Base-by-base conservation (phyloP, 2,888 invertebrate species). In the Dolomedes plantarius region DNA sequence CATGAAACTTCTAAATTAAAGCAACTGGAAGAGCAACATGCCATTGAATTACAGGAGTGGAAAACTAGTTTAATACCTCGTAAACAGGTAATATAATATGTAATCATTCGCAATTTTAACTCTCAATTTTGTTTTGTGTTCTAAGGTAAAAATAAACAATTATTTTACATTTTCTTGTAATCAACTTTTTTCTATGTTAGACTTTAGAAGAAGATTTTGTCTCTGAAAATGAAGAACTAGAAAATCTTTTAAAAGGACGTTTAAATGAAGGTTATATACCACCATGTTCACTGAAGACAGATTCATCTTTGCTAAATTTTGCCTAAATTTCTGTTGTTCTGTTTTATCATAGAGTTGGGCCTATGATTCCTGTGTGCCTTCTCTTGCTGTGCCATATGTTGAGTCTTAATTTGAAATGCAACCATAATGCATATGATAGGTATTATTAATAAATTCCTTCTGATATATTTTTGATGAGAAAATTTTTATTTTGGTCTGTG, bases 1-100 rank as follows among this genome's bases (percentile, higher is more conserved):
- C 97, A 98, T 91, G 99, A 99, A 93, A 95, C 96, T 71, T 94
- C 95, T 92, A 99, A 98, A 92, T 93, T 98, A 90, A 95, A 96
- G 91, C 95, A 97, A 89, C 94, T 97, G 89, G 98, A 99, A 91
- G 98, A 98, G 90, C 93, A 96, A 5, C 96, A 98, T 91, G 94
- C 95, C 88, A 93, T 93, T 78, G 97, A 98, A 91, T 92, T 98
- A 89, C 94, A 94, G 89, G 96, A 97, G 90, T 98, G 98, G 98
- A 96, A 97, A 90, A 94, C 94, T 68, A 95, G 96, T 89, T 93
- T 98, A 89, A 95, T 96, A 89, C 97, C 97, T 74, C 94, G 98
- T 90, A 98, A 98, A 92, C 95, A 96, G 96, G 98, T 98, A 92
- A 92, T 92, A 92, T 41, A 31, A 16, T n/a, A n/a, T n/a, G n/a